Conservation (phyloP, 2,888 invertebrate species). For the Aphodius granarius region DNA sequence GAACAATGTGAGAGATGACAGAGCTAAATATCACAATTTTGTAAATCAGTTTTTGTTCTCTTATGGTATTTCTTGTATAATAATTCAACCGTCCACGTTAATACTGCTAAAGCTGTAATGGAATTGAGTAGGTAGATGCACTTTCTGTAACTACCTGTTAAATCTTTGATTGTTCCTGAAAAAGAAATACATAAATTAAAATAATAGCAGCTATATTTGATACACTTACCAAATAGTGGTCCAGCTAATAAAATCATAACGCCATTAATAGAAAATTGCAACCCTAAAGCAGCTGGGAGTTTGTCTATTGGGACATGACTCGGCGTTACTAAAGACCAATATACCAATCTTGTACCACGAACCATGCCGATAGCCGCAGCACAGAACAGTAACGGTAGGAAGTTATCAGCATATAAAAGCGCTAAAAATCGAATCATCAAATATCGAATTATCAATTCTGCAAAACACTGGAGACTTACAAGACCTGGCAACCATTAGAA, state of each 20-base stretch:
- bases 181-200: not conserved
- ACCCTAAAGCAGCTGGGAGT: constrained; percentile 64
- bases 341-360: constrained; percentile 66
- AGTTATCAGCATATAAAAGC: constrained; percentile 29
- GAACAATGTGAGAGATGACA: not conserved
- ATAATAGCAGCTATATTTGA: not conserved
- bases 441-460: not conserved
- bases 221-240: constrained; percentile 58
- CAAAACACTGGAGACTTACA: constrained; percentile 57
- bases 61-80: constrained; percentile 4
- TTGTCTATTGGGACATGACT: constrained; percentile 64
- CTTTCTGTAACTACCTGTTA: constrained; percentile 12
- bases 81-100: constrained; percentile 13
- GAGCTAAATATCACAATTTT: constrained; percentile 3
- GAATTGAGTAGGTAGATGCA: constrained; percentile 17
- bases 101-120: constrained; percentile 12
- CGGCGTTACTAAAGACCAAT: constrained; percentile 66
- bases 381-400: constrained; percentile 49
- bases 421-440: constrained; percentile 46
- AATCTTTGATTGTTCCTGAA: constrained; percentile 16
- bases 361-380: constrained; percentile 62
- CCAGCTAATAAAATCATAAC: constrained; percentile 60
- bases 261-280: constrained; percentile 67
- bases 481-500: constrained; percentile 60
- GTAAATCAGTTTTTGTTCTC: not conserved